These are phyloP conservation scores for Geophilus truncorum DNA, from an alignment of 2,888 invertebrate genomes.

Conservation along the genomic window DNA sequence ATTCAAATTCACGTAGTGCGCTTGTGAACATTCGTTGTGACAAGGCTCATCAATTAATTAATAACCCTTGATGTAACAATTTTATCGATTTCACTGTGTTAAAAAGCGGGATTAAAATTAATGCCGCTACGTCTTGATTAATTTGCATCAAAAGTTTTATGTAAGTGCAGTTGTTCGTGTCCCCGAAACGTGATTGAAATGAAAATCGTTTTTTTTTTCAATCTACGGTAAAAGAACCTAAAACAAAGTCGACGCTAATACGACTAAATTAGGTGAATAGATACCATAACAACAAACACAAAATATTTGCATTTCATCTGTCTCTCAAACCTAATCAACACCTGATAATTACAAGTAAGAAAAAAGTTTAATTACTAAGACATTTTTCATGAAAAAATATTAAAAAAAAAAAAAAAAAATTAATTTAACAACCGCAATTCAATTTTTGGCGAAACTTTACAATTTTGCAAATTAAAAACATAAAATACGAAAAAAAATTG, in stretches of 20 bases:
- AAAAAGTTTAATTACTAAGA: background rate
- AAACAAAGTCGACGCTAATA: background rate
- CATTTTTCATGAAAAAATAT: background rate
- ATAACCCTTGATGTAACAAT: background rate
- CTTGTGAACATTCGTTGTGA: background rate
- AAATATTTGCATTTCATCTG: background rate
- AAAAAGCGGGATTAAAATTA: background rate
- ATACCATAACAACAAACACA: background rate
- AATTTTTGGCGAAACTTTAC: background rate
- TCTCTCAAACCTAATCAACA: too few species aligned
- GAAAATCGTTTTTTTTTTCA: background rate
- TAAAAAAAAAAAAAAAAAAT: background rate
- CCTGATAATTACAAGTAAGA: background rate
- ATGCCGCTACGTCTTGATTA: background rate
- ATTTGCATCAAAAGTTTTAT: background rate
- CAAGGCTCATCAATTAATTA: constrained; percentile 12
- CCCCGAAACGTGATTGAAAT: too few species aligned
- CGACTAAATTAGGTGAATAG: background rate
- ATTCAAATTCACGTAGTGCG: background rate
- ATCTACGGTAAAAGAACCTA: too few species aligned
- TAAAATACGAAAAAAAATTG: background rate
- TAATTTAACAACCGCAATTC: background rate
- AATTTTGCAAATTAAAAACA: background rate
- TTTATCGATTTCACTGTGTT: background rate
- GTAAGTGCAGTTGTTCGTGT: too few species aligned